Evolutionary conservation across 2,113 vertebrate genomes (phyloP).

Genomic region (Hyperoodon ampullatus): DNA sequence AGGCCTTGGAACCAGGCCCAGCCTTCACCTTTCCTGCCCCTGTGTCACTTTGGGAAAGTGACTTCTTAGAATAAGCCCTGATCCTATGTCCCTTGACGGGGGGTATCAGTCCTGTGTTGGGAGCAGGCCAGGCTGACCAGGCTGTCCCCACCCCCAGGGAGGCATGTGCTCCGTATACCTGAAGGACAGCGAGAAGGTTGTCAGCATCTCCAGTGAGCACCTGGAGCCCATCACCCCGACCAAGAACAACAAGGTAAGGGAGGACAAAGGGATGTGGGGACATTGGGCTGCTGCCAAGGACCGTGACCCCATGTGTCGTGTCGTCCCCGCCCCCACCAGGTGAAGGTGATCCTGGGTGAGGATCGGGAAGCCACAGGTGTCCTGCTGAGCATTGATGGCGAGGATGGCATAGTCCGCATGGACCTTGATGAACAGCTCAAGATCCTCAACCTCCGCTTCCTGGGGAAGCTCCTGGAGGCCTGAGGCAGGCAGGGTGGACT

Average conservation of each 20-base stretch:
- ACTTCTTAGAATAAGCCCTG: not conserved
- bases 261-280: rapidly evolving
- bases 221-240: conserved; percentile 95
- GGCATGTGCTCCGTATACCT: conserved; percentile 96
- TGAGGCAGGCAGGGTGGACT: conserved; percentile 25
- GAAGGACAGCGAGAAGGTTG: conserved; percentile 94
- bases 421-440: conserved; percentile 94
- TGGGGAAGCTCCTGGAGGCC: conserved; percentile 92
- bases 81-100: not conserved
- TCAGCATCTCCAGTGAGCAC: conserved; percentile 95
- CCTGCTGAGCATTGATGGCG: conserved; percentile 94
- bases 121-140: not conserved
- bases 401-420: conserved; percentile 96
- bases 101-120: not conserved
- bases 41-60: not conserved
- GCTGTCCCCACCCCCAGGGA: conserved; percentile 81
- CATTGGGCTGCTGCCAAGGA: rapidly evolving
- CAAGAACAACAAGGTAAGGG: conserved; percentile 94
- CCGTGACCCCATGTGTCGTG: not conserved
- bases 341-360: conserved; percentile 95
- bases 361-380: conserved; percentile 94
- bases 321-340: conserved; percentile 78
- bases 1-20: not conserved
- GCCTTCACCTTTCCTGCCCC: not conserved
- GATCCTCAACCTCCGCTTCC: conserved; percentile 95